These are phyloP conservation scores for Meganola albula DNA, from an alignment of 2,888 invertebrate genomes.

Conservation along the genomic window DNA sequence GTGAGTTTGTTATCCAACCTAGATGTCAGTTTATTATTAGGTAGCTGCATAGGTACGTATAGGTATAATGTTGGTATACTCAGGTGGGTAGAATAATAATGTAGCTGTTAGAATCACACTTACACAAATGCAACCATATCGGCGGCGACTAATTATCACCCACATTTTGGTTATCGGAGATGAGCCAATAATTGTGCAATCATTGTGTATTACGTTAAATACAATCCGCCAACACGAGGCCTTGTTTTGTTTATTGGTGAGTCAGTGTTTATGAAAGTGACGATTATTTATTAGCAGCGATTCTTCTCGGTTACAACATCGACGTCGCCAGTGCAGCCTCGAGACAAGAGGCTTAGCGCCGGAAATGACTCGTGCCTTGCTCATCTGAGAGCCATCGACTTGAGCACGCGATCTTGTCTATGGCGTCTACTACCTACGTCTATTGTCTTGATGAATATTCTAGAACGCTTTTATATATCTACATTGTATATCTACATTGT, in stretches of 20 bases:
- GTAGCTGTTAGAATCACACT: too few species aligned
- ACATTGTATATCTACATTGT: too few species aligned
- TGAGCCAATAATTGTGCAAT: constrained; percentile 45
- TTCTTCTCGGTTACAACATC: constrained; percentile 59
- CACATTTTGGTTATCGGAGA: constrained; percentile 42
- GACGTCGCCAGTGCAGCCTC: constrained; percentile 8
- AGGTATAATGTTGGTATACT: too few species aligned
- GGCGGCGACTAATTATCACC: constrained; percentile 47
- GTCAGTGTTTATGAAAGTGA: constrained; percentile 65
- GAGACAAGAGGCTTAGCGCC: constrained; percentile 41
- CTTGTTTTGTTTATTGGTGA: constrained; percentile 51
- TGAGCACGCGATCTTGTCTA: constrained; percentile 43
- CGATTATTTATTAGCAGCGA: constrained; percentile 68
- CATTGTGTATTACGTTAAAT: constrained; percentile 32
- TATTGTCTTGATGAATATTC: constrained; percentile 29
- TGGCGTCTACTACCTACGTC: constrained; percentile 23
- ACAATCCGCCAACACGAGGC: constrained; percentile 47
- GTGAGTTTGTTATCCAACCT: too few species aligned
- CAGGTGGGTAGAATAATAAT: too few species aligned
- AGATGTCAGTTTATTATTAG: too few species aligned
- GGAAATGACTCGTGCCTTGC: constrained; percentile 66
- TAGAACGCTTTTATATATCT: too few species aligned
- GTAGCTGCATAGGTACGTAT: too few species aligned
- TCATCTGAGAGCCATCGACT: constrained; percentile 44
- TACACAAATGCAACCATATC: constrained; percentile 30